Base-by-base conservation (phyloP, 2,888 invertebrate species). In the Cosmia trapezina region DNA sequence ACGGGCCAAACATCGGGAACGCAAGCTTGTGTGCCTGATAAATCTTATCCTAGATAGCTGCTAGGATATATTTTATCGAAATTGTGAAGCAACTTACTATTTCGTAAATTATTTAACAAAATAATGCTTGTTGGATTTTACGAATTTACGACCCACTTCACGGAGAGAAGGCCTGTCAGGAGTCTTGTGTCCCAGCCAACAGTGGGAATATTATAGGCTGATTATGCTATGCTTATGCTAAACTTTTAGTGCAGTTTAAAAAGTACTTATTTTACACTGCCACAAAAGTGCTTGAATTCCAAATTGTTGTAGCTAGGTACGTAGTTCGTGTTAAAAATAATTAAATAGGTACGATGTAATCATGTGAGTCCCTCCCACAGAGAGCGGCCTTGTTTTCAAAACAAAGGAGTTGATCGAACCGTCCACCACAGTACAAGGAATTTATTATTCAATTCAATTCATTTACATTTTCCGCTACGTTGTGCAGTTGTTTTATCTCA, bases 391-490 rank as follows among this genome's bases (percentile, higher is more conserved):
- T 73, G 54, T 78, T 70, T 28, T 41, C 41, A 53, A 43, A 60
- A 81, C 84, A 83, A 83, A 83, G 78, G 60, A 69, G 4, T 72
- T n/a, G 0, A 70, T 70, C 51, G n/a, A 73, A 73, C 72, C 47
- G 19, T 75, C 43, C 11, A n/a, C 19, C 22, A 45, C 14, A 22
- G 22, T 28, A 68, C 37, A 83, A 73, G 49, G 64, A 56, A 63
- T 68, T 73, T n/a, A 68, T 71, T 59, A 60, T 70, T 70, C n/a
- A 64, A 57, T 63, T 28, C 45, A 22, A 37, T 77, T 62, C 54
- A 61, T 65, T 43, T 28, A 28, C 59, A 41, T 83, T 76, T 28
- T 70, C 56, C 67, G 37, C 47, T 49, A 57, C 68, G 19, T 11
- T 61, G 19, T 41, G n/a, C n/a, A n/a, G n/a, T n/a, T n/a, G n/a